These are phyloP conservation scores for Dolichotis patagonum DNA, from an alignment of 2,113 vertebrate genomes.

Conservation along the genomic window DNA sequence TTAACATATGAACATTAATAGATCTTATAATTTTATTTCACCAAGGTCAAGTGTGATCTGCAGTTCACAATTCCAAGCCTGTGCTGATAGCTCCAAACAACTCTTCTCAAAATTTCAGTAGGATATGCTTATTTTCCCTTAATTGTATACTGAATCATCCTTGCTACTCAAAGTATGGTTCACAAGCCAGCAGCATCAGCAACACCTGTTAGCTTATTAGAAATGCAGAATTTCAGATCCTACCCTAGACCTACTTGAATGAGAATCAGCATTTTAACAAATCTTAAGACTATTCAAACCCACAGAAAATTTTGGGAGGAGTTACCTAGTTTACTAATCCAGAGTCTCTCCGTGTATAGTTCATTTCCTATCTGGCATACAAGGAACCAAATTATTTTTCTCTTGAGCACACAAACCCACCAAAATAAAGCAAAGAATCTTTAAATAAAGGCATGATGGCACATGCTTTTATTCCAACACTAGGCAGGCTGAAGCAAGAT, in stretches of 20 bases:
- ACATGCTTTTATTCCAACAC: not conserved
- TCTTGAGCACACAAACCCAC: not conserved
- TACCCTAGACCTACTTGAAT: not conserved
- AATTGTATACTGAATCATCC: constrained; percentile 12
- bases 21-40: constrained; percentile 28
- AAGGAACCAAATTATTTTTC: not conserved
- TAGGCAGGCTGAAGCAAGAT: not conserved
- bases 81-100: not conserved
- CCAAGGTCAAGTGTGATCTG: constrained; percentile 20
- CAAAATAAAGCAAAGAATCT: not conserved
- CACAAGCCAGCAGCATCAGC: not conserved
- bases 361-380: not conserved
- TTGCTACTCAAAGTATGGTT: constrained; percentile 27
- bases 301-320: not conserved
- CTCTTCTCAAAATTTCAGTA: constrained; percentile 34
- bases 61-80: constrained; percentile 7
- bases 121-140: not conserved
- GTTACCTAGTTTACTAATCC: not conserved
- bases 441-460: not conserved
- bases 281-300: not conserved
- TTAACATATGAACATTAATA: constrained; percentile 28
- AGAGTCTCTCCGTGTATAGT: not conserved
- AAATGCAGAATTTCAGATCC: not conserved
- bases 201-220: not conserved
- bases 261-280: constrained; percentile 35